phyloP scores from a whole-genome alignment of 1,140 invertebrate genomes.

The Helicoverpa zea region DNA sequence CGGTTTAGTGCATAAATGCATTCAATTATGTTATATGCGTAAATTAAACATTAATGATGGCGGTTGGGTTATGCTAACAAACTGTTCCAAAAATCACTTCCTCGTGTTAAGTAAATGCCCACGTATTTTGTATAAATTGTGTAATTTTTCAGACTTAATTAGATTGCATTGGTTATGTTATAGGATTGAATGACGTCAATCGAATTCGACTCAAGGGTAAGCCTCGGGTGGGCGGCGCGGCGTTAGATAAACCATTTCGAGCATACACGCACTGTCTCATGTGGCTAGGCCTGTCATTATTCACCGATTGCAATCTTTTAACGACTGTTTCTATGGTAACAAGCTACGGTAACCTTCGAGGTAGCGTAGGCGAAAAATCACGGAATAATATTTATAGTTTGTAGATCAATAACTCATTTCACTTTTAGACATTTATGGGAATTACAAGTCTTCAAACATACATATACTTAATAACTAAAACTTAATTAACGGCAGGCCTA shows the following conservation, averaged over 20 bases:
- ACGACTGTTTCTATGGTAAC: neutral
- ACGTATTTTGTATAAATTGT: neutral
- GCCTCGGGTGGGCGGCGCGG: neutral
- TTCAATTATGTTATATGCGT: neutral
- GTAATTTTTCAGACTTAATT: conserved; percentile 3
- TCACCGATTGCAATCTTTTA: neutral
- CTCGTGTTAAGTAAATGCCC: neutral
- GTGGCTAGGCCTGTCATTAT: neutral
- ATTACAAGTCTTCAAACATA: neutral
- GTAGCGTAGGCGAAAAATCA: neutral
- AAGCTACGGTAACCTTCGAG: neutral
- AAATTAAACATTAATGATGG: conserved; percentile 3
- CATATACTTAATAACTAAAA: neutral
- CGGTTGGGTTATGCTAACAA: neutral
- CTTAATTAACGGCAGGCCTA: neutral
- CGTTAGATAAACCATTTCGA: neutral
- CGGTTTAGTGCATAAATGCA: conserved; percentile 25
- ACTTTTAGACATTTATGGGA: conserved; percentile 9
- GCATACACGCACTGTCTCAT: neutral
- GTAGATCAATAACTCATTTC: conserved; percentile 23
- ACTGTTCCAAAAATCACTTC: conserved; percentile 13
- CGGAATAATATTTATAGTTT: conserved; percentile 5
- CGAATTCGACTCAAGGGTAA: conserved; percentile 8
- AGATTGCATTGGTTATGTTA: neutral
- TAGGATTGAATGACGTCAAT: conserved; percentile 11